Evolutionary conservation across 2,113 vertebrate genomes (phyloP).

Genomic region (Ictidomys tridecemlineatus): DNA sequence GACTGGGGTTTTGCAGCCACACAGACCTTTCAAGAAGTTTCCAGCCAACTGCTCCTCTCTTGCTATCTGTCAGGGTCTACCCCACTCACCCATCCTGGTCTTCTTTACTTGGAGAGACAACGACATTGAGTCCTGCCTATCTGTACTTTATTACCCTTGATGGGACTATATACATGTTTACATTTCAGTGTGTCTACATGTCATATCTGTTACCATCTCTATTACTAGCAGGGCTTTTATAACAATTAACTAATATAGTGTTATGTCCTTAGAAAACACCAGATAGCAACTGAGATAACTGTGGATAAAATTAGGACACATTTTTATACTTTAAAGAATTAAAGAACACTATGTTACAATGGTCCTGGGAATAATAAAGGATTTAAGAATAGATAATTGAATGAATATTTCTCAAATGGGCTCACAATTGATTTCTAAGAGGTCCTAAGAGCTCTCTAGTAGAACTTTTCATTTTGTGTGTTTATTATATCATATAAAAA

Average conservation of each 20-base stretch:
- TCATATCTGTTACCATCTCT: constrained; percentile 39
- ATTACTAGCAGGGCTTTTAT: constrained; percentile 32
- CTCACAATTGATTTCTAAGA: neutral
- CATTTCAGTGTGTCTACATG: neutral
- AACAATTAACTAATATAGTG: constrained; percentile 22
- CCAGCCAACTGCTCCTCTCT: neutral
- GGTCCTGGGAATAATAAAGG: constrained; percentile 31
- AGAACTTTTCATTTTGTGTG: neutral
- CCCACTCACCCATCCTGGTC: neutral
- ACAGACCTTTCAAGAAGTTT: constrained; percentile 35
- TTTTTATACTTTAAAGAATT: constrained; percentile 60
- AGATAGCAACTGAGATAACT: constrained; percentile 38
- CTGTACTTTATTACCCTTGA: neutral
- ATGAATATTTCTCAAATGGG: constrained; percentile 34
- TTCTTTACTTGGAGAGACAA: neutral
- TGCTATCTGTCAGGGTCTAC: neutral
- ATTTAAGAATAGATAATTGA: constrained; percentile 19
- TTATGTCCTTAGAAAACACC: neutral
- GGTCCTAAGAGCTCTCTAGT: neutral
- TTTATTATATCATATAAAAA: constrained; percentile 48
- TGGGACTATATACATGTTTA: neutral
- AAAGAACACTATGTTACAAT: constrained; percentile 8
- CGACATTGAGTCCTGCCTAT: neutral
- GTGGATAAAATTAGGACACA: constrained; percentile 17
- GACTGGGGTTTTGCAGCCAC: neutral